Evolutionary conservation across 2,113 vertebrate species (phyloP).

Genomic region (Phalacrocorax carbo): DNA sequence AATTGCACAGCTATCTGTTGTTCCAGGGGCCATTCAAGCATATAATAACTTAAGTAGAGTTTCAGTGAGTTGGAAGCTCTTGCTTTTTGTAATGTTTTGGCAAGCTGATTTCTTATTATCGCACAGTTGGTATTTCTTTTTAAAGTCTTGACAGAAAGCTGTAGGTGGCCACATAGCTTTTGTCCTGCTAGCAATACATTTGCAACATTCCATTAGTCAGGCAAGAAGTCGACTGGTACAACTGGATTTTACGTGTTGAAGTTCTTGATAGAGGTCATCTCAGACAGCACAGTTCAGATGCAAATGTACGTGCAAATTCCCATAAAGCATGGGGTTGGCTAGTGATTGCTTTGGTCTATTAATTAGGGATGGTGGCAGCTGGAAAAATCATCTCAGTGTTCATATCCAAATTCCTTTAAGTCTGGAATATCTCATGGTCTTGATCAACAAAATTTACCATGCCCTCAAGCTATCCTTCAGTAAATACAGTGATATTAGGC

Average conservation of each 20-base stretch:
- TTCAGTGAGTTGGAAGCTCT: slow-evolving; percentile 68
- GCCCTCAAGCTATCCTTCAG: neutral
- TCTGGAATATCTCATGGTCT: neutral
- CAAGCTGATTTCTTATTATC: slow-evolving; percentile 67
- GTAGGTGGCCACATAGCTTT: slow-evolving; percentile 34
- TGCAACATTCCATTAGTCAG: neutral
- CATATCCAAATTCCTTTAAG: neutral
- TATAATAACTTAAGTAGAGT: slow-evolving; percentile 73
- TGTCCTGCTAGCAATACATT: neutral
- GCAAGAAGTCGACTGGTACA: neutral
- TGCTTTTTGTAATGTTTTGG: slow-evolving; percentile 57
- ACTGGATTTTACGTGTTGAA: neutral
- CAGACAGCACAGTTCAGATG: neutral
- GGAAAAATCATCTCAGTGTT: neutral
- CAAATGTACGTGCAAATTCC: neutral
- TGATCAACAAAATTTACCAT: neutral
- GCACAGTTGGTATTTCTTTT: slow-evolving; percentile 57
- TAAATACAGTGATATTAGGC: neutral
- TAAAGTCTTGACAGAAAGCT: slow-evolving; percentile 64
- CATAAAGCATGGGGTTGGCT: neutral
- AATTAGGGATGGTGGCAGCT: neutral
- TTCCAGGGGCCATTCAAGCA: slow-evolving; percentile 66
- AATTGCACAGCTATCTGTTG: slow-evolving; percentile 73
- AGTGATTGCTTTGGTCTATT: neutral
- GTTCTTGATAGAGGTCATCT: neutral